Evolutionary conservation across 2,888 invertebrate species (phyloP), one percentile per base, ranked within the genome.

Genomic region (Tanytarsus gracilentus): DNA sequence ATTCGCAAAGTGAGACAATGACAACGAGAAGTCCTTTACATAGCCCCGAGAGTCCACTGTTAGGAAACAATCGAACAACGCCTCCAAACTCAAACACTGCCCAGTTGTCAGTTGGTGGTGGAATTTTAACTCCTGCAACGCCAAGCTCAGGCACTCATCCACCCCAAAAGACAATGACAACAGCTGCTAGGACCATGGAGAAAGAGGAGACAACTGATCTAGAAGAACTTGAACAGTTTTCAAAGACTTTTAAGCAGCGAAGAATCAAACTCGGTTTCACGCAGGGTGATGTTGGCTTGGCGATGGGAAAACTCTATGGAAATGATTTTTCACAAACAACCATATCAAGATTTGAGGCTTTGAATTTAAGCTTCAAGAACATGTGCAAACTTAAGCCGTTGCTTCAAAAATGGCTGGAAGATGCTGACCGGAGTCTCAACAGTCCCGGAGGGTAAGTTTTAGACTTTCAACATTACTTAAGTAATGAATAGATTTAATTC

Each of bases 321-420:
- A 96, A 96, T 75, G 98, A 98, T 75, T 99, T 99, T 77, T 97
- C 96, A 60, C 98, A 99, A 77, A 99, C 98, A 63, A 99, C 98
- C 63, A 98, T 98, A 71, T 95, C 92, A 63, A 85, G 97, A 73
- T 99, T 99, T 75, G 98, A 99, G 75, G 98, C 98, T 23, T 79
- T 98, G 64, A 98, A 99, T 76, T 80, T 99, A 63, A 96, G 96
- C 71, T 99, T 98, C 79, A 99, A 99, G 76, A 99, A 99, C 76
- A 99, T 99, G 98, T 98, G 98, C 81, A 99, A 99, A 75, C 79
- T 99, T 70, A 97, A 98, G 75, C 98, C 98, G 16, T 79, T 99
- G 64, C 81, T 98, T 59, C 95, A 96, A 73, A 95, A 96, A 76
- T 97, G 97, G 97, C 77, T 97, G 55, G 93, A 94, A 73, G 96